Evolutionary conservation across 2,113 vertebrate species (phyloP).

Genomic region (Alethe castanea): DNA sequence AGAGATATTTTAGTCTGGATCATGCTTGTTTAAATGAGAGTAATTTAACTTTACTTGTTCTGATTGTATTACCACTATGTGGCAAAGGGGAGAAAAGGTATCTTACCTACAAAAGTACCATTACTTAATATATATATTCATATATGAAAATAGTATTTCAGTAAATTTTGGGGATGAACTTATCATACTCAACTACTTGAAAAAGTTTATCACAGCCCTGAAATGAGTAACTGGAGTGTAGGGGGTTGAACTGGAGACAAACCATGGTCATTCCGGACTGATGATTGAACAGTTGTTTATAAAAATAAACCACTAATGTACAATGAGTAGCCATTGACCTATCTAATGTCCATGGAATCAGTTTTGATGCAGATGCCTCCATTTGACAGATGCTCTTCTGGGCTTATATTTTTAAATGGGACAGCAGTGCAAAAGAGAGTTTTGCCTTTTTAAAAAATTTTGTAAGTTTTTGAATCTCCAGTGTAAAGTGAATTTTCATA

Average conservation of each 20-base stretch:
- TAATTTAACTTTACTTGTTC: background rate
- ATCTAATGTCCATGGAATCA: background rate
- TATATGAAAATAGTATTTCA: background rate
- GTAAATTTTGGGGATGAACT: background rate
- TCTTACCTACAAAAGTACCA: background rate
- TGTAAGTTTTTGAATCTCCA: background rate
- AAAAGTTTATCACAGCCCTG: background rate
- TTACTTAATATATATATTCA: background rate
- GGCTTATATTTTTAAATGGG: background rate
- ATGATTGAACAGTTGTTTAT: background rate
- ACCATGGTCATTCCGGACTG: background rate
- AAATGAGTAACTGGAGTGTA: background rate
- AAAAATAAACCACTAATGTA: background rate
- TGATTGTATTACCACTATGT: background rate
- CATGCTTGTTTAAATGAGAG: background rate
- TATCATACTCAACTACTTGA: background rate
- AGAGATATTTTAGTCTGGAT: background rate
- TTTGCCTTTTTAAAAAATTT: background rate
- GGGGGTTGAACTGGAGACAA: background rate
- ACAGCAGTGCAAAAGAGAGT: background rate
- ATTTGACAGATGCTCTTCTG: background rate
- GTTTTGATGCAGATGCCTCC: background rate
- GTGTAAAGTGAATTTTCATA: background rate
- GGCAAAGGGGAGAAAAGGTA: background rate
- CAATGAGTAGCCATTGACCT: background rate